Evolutionary conservation across 1,140 invertebrate genomes (phyloP).

Genomic region (Formica exsecta): DNA sequence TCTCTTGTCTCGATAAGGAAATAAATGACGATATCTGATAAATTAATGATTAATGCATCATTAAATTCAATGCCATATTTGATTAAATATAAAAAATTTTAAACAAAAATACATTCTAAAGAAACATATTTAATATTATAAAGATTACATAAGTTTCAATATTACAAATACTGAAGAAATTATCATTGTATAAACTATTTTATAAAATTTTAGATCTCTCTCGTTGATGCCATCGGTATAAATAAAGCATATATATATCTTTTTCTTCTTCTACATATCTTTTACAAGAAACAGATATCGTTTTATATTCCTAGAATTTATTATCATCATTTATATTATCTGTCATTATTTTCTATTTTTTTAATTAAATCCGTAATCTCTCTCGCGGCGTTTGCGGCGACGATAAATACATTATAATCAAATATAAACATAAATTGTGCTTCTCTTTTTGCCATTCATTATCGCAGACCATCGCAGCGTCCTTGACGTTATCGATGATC

Average conservation of each 20-base stretch:
- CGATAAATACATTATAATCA: conserved; percentile 20
- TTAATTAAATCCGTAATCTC: not conserved
- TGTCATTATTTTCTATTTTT: not conserved
- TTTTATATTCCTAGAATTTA: not conserved
- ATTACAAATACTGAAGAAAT: not conserved
- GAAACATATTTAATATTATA: no score
- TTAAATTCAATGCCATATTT: not conserved
- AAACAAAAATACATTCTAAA: no score
- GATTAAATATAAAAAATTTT: not conserved
- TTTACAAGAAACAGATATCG: no score
- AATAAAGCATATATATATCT: no score
- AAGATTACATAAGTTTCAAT: not conserved
- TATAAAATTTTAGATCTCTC: not conserved
- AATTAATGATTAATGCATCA: not conserved
- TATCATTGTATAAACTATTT: conserved; percentile 5
- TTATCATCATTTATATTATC: not conserved
- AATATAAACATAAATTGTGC: conserved; percentile 39
- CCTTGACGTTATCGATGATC: conserved; percentile 55
- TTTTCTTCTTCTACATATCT: not conserved
- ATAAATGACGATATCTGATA: not conserved
- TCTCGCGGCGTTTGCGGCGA: not conserved
- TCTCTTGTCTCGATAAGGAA: not conserved
- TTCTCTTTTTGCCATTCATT: conserved; percentile 28
- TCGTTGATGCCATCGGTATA: not conserved
- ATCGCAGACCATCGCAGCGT: not conserved